Evolutionary conservation across 92 coral and sea anemone species (phyloP).

Genomic region (Parazoanthus darwini): DNA sequence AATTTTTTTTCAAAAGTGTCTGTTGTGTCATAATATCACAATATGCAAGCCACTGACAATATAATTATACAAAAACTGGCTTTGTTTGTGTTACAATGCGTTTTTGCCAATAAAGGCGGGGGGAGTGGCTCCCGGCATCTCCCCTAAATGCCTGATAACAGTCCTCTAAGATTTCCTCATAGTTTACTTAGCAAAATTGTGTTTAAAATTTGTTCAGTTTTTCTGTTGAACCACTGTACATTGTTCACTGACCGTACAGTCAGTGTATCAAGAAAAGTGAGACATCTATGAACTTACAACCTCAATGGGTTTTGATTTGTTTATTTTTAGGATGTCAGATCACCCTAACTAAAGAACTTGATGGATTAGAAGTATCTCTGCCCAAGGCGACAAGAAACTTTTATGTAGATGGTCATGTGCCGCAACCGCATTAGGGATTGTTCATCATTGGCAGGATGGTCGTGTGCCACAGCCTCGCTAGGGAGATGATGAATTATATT

Average conservation of each 20-base stretch:
- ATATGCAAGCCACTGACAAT: no score
- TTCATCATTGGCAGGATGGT: conserved; percentile 54
- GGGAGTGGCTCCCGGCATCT: no score
- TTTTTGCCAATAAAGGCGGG: no score
- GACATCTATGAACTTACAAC: neutral
- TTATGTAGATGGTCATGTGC: conserved; percentile 99
- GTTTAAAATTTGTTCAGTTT: no score
- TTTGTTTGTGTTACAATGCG: no score
- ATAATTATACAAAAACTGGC: no score
- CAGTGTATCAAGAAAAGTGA: neutral
- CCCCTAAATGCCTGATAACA: no score
- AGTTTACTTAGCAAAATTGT: no score
- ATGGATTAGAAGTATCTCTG: conserved; percentile 86
- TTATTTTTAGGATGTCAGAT: conserved; percentile 89
- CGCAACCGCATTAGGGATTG: conserved; percentile 80
- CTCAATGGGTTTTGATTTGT: neutral
- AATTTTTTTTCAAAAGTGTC: no score
- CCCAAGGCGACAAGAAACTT: conserved; percentile 97
- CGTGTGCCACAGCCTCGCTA: conserved; percentile 93
- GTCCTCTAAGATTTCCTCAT: no score
- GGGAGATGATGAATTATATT: neutral
- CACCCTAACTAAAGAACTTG: conserved; percentile 81
- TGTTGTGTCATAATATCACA: no score
- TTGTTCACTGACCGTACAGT: neutral
- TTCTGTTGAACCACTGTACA: neutral